These are phyloP conservation scores for Steinernema feltiae DNA, from an alignment of 1,140 invertebrate species.

Conservation along the genomic window DNA sequence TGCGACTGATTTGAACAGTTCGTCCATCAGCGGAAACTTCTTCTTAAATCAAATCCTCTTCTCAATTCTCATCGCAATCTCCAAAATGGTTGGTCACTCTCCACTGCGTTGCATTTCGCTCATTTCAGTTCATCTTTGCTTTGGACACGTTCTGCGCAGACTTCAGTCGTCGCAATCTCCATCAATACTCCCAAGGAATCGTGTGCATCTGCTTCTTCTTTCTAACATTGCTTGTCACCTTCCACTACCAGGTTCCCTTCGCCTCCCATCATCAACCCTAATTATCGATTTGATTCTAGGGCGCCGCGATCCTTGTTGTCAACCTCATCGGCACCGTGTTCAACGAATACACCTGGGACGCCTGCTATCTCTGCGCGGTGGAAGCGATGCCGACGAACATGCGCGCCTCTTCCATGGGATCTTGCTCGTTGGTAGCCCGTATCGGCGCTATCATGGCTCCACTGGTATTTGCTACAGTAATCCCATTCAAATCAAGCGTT, in stretches of 20 bases:
- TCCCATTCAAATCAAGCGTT: background rate
- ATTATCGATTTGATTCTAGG: background rate
- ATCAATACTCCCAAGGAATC: slow-evolving; percentile 42
- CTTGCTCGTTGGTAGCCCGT: slow-evolving; percentile 50
- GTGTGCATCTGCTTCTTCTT: slow-evolving; percentile 48
- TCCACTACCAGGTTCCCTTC: slow-evolving; percentile 26
- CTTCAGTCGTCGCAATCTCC: slow-evolving; percentile 48
- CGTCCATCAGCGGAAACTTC: background rate
- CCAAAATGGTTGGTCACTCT: background rate
- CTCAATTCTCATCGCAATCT: background rate
- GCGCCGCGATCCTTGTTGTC: background rate
- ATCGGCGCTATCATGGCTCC: slow-evolving; percentile 53
- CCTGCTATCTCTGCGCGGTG: slow-evolving; percentile 53
- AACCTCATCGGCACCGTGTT: slow-evolving; percentile 43
- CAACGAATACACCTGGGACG: slow-evolving; percentile 56
- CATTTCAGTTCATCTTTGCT: slow-evolving; percentile 3
- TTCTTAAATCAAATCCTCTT: slow-evolving; percentile 13
- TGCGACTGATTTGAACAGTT: slow-evolving; percentile 9
- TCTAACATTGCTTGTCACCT: slow-evolving; percentile 35
- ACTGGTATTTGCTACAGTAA: slow-evolving; percentile 25
- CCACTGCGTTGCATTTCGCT: background rate
- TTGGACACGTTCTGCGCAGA: slow-evolving; percentile 35
- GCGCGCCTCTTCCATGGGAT: slow-evolving; percentile 45
- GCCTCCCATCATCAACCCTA: background rate
- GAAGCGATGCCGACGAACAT: slow-evolving; percentile 48